Conservation (phyloP, 2,113 vertebrate species). For the Ifrita kowaldi region DNA sequence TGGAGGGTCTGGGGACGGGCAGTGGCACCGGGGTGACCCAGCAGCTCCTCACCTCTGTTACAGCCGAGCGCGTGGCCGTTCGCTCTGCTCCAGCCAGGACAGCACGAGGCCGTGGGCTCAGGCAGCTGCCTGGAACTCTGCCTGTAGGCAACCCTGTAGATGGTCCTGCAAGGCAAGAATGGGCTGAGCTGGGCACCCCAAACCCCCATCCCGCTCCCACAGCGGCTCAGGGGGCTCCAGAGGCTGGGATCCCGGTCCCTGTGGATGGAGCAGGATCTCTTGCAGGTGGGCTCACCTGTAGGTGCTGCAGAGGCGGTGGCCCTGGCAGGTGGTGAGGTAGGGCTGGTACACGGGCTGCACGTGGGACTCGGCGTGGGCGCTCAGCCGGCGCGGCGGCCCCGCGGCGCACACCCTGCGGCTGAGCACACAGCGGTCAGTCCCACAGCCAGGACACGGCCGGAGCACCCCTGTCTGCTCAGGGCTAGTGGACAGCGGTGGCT, state of each 20-base stretch:
- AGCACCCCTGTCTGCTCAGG: not conserved
- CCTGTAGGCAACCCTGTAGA: slow-evolving; percentile 83
- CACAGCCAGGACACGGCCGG: not conserved
- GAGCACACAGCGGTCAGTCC: not conserved
- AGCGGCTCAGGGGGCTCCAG: not conserved
- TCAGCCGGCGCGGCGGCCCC: not conserved
- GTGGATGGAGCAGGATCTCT: fast-evolving
- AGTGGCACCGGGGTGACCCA: fast-evolving
- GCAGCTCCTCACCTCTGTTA: slow-evolving; percentile 77
- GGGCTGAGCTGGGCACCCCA: not conserved
- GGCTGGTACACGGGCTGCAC: not conserved
- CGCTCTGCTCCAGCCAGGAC: slow-evolving; percentile 83
- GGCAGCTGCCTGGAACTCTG: slow-evolving; percentile 55
- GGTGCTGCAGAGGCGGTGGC: slow-evolving; percentile 85
- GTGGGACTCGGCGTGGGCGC: not conserved
- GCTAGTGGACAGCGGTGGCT: not conserved
- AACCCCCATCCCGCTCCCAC: not conserved
- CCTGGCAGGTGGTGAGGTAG: slow-evolving; percentile 87
- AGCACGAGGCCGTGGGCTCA: slow-evolving; percentile 73
- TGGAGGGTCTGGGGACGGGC: fast-evolving
- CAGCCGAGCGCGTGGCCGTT: slow-evolving; percentile 68
- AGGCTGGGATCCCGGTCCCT: not conserved
- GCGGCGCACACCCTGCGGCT: not conserved
- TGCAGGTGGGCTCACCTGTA: slow-evolving; percentile 82
- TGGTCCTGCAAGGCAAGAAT: slow-evolving; percentile 72